These are phyloP conservation scores for Amphipoea oculea DNA, from an alignment of 2,888 invertebrate genomes.

Conservation along the genomic window DNA sequence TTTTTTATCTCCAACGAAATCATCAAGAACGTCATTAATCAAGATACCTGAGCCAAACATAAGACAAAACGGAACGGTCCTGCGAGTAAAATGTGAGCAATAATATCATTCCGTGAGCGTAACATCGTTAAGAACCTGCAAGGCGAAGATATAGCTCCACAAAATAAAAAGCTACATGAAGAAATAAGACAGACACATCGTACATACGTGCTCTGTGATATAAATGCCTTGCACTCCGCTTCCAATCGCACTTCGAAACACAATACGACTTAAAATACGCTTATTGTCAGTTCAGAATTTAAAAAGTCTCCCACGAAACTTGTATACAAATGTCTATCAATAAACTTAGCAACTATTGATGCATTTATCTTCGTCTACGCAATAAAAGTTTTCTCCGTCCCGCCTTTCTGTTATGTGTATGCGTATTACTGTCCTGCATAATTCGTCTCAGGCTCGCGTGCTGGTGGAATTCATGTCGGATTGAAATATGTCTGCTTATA, in stretches of 20 bases:
- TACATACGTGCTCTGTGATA: conserved; percentile 81
- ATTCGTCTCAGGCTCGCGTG: conserved; percentile 87
- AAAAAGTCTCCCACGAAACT: conserved; percentile 70
- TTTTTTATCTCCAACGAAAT: conserved; percentile 55
- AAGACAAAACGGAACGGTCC: conserved; percentile 54
- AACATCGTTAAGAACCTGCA: conserved; percentile 72
- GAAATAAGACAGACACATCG: conserved; percentile 78
- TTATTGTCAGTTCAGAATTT: conserved; percentile 80
- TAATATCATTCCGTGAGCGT: conserved; percentile 75
- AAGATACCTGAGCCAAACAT: conserved; percentile 55
- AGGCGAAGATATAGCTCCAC: conserved; percentile 73
- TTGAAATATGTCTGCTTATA: conserved; percentile 89
- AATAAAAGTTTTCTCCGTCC: conserved; percentile 79
- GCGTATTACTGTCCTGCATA: conserved; percentile 83
- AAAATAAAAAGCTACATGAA: conserved; percentile 76
- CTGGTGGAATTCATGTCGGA: conserved; percentile 88
- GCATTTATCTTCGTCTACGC: conserved; percentile 72
- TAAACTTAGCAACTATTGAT: conserved; percentile 66
- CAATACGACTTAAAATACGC: conserved; percentile 71
- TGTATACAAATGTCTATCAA: conserved; percentile 68
- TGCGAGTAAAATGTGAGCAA: conserved; percentile 73
- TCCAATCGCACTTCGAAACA: conserved; percentile 65
- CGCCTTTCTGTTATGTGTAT: conserved; percentile 75
- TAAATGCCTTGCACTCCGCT: conserved; percentile 66
- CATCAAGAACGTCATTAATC: conserved; percentile 61